Conservation (phyloP, 2,888 invertebrate genomes). For the Chrysolina haemoptera region DNA sequence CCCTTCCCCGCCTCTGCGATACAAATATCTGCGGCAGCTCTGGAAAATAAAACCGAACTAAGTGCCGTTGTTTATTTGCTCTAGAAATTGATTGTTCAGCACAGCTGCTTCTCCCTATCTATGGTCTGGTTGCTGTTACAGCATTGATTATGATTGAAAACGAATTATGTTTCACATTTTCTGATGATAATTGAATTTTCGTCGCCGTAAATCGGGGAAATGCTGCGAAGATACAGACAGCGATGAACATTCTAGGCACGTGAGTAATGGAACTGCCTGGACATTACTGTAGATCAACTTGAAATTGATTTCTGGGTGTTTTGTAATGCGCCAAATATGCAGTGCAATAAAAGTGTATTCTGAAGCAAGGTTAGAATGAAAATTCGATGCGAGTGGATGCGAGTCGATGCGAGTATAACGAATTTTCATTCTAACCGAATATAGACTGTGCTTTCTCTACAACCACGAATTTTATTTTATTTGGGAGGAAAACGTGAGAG, state of each 20-base stretch:
- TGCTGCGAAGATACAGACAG: conserved; percentile 6
- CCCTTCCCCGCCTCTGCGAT: neutral
- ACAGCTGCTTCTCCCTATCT: conserved; percentile 29
- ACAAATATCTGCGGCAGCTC: conserved; percentile 12
- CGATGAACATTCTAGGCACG: neutral
- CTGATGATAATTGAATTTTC: conserved; percentile 21
- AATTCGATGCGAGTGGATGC: no score
- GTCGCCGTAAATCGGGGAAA: conserved; percentile 11
- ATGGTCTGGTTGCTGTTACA: conserved; percentile 9
- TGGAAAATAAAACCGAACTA: conserved; percentile 11
- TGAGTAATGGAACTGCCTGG: conserved; percentile 10
- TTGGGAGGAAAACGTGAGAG: no score
- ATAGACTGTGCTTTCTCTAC: no score
- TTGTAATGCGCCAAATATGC: neutral
- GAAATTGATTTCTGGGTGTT: neutral
- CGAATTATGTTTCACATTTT: conserved; percentile 18
- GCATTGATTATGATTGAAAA: conserved; percentile 21
- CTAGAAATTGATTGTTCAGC: conserved; percentile 30
- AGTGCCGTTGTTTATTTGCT: conserved; percentile 35
- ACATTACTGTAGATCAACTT: conserved; percentile 10
- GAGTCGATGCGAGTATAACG: no score
- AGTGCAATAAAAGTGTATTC: neutral
- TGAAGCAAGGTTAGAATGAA: no score
- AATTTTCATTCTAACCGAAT: no score
- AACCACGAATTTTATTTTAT: no score